Evolutionary conservation across 2,888 invertebrate genomes (phyloP).

Genomic region (Drosophila phalerata): DNA sequence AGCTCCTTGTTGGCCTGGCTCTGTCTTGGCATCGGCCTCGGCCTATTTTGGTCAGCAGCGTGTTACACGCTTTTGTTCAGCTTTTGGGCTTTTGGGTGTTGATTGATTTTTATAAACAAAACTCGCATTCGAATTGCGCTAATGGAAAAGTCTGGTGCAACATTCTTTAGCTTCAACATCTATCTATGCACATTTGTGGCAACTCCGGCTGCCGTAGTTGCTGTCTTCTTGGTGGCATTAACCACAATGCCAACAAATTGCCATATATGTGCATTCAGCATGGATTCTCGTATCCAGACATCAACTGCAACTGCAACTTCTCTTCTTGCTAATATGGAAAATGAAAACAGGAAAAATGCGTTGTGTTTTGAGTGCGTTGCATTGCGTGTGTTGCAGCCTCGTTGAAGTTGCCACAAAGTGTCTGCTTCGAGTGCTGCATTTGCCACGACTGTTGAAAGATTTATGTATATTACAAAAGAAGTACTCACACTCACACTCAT

Average conservation of each 20-base stretch:
- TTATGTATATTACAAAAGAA: constrained; percentile 43
- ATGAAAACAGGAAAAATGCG: constrained; percentile 80
- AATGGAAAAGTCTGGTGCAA: constrained; percentile 80
- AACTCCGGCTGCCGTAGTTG: constrained; percentile 38
- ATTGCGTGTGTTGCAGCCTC: constrained; percentile 29
- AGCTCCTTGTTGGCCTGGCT: constrained; percentile 24
- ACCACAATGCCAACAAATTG: constrained; percentile 68
- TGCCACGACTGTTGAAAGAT: constrained; percentile 47
- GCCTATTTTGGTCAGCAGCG: constrained; percentile 44
- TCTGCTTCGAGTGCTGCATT: constrained; percentile 20
- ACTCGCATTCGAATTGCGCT: constrained; percentile 45
- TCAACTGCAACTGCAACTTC: constrained; percentile 28
- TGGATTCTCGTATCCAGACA: constrained; percentile 37
- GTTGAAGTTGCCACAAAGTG: constrained; percentile 16
- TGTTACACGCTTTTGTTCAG: constrained; percentile 38
- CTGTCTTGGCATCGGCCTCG: constrained; percentile 28
- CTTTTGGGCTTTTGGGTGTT: constrained; percentile 77
- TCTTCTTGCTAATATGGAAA: constrained; percentile 75
- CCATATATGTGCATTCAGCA: constrained; percentile 63
- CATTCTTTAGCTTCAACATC: constrained; percentile 57
- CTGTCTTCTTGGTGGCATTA: constrained; percentile 71
- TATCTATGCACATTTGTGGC: constrained; percentile 26
- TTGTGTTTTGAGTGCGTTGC: constrained; percentile 40
- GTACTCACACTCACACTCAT: constrained; percentile 33
- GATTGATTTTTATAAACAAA: constrained; percentile 81